Evolutionary conservation across 2,113 vertebrate species (phyloP).

Genomic region (Psephotus haematonotus): DNA sequence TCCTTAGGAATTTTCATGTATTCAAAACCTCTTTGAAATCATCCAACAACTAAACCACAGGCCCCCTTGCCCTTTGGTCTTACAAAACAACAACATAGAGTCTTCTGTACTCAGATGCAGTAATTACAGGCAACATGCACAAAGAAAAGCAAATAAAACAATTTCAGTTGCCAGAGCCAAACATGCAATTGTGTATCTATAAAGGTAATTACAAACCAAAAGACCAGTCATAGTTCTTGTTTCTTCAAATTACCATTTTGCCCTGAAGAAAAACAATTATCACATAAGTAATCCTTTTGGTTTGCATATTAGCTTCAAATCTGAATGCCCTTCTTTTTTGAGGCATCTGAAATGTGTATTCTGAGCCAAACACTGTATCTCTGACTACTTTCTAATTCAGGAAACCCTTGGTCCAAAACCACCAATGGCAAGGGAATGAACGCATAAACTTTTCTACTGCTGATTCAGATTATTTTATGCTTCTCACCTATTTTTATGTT

Average conservation of each 20-base stretch:
- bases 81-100: conserved; percentile 20
- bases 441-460: background rate
- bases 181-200: conserved; percentile 23
- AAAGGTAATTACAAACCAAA: conserved; percentile 46
- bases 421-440: background rate
- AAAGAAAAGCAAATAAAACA: conserved; percentile 54
- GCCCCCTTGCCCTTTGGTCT: conserved; percentile 5
- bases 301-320: conserved; percentile 27
- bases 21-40: conserved; percentile 60
- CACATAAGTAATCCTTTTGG: background rate
- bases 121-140: conserved; percentile 50
- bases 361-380: background rate
- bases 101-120: conserved; percentile 14
- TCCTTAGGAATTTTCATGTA: conserved; percentile 51
- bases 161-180: conserved; percentile 33
- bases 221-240: conserved; percentile 27
- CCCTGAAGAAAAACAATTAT: conserved; percentile 42
- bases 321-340: background rate
- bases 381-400: background rate
- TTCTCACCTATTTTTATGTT: background rate
- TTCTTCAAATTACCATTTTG: conserved; percentile 47
- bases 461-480: background rate
- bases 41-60: conserved; percentile 44
- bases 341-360: background rate
- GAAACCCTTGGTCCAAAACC: background rate